phyloP scores from a whole-genome alignment of 2,113 vertebrate genomes.

The Maccullochella peelii region DNA sequence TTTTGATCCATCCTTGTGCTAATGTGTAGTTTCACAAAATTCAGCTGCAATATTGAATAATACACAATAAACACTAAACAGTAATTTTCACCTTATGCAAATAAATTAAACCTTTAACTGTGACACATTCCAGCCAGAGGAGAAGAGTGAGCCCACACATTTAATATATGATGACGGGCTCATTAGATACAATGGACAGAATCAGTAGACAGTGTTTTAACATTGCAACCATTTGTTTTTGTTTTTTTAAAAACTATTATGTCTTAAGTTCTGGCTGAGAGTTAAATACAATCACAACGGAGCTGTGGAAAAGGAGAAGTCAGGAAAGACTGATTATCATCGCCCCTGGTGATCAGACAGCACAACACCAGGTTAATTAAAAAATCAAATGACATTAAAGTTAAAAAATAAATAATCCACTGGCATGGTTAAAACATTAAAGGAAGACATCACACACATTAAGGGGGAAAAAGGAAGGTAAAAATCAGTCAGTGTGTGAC shows the following conservation, averaged over 20 bases:
- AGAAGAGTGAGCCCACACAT: conserved; percentile 28
- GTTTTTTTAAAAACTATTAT: conserved; percentile 26
- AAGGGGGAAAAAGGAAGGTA: conserved; percentile 22
- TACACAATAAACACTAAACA: neutral
- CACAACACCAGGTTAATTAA: conserved; percentile 52
- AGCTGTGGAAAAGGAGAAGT: conserved; percentile 14
- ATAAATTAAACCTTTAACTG: neutral
- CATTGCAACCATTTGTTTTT: conserved; percentile 9
- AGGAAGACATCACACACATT: conserved; percentile 63
- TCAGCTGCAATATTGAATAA: neutral
- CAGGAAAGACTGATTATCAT: conserved; percentile 50
- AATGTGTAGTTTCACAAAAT: neutral
- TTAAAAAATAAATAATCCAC: conserved; percentile 83
- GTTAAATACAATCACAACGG: conserved; percentile 39
- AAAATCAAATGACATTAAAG: conserved; percentile 46
- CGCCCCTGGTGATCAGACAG: conserved; percentile 38
- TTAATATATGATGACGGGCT: conserved; percentile 44
- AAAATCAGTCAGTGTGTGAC: conserved; percentile 51
- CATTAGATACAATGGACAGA: conserved; percentile 17
- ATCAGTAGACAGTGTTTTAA: conserved; percentile 40
- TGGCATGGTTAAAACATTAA: conserved; percentile 68
- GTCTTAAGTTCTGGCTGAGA: conserved; percentile 14
- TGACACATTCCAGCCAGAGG: neutral
- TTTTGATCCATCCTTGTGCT: neutral
- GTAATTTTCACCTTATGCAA: neutral